Evolutionary conservation across 2,113 vertebrate genomes (phyloP).

Genomic region (Baryphthengus martii): DNA sequence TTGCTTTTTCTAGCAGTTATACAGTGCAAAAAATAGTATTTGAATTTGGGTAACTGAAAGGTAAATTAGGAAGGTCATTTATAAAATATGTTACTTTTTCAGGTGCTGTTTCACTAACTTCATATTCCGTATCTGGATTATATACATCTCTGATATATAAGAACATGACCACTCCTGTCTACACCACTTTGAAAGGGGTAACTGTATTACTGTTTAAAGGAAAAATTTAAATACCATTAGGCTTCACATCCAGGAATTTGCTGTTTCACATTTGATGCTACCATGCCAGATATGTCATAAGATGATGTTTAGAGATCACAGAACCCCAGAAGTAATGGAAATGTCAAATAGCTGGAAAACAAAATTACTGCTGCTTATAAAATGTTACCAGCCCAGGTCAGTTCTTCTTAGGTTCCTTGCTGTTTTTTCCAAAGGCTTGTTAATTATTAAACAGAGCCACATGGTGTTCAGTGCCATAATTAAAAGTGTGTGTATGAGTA

Average conservation of each 20-base stretch:
- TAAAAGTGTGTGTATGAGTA: neutral
- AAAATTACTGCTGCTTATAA: neutral
- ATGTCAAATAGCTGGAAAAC: conserved; percentile 18
- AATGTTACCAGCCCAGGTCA: neutral
- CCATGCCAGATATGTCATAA: neutral
- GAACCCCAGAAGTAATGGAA: conserved; percentile 22
- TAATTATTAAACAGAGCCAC: conserved; percentile 48
- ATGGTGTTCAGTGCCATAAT: conserved; percentile 2
- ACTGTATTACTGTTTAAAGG: conserved; percentile 22
- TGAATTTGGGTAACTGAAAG: neutral
- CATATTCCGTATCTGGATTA: conserved; percentile 83
- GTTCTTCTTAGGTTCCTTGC: neutral
- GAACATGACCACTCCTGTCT: conserved; percentile 90
- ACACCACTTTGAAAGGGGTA: conserved; percentile 95
- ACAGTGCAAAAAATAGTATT: neutral
- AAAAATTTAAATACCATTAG: neutral
- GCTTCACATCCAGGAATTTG: conserved; percentile 10
- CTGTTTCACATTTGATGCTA: neutral
- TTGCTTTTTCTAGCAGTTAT: neutral
- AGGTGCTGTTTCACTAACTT: conserved; percentile 79
- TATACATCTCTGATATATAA: conserved; percentile 94
- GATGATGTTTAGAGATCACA: neutral
- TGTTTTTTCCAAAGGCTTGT: conserved; percentile 5
- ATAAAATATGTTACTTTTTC: conserved; percentile 36
- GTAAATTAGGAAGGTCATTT: neutral